Evolutionary conservation across 2,888 invertebrate genomes (phyloP).

Genomic region (Beris morrisii): DNA sequence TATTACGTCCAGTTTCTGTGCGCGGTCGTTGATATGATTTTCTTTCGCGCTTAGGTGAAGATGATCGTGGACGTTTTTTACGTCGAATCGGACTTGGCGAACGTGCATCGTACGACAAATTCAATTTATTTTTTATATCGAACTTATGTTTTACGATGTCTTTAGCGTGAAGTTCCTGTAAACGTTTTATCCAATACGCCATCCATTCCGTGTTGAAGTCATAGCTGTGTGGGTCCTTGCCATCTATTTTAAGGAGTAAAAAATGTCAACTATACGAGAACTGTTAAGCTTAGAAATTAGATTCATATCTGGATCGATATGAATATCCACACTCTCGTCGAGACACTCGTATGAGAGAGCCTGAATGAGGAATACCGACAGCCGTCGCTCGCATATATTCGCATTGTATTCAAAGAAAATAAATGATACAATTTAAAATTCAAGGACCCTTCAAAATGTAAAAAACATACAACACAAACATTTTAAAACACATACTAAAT

Average conservation of each 20-base stretch:
- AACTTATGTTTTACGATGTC: constrained; percentile 34
- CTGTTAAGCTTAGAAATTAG: neutral
- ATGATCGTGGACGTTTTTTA: constrained; percentile 14
- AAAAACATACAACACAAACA: no score
- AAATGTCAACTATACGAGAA: neutral
- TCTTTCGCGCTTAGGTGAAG: neutral
- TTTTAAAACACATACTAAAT: no score
- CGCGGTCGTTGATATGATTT: neutral
- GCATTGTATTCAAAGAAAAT: no score
- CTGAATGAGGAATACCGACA: neutral
- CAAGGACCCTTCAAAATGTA: no score
- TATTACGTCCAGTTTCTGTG: neutral
- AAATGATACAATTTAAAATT: no score
- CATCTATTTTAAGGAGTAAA: constrained; percentile 28
- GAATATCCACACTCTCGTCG: neutral
- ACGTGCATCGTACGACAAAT: constrained; percentile 32
- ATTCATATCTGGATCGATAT: neutral
- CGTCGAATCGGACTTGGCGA: constrained; percentile 35
- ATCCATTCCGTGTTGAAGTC: constrained; percentile 39
- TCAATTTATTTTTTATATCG: constrained; percentile 33
- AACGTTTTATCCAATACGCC: constrained; percentile 33
- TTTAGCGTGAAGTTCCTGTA: constrained; percentile 32
- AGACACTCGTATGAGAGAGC: neutral
- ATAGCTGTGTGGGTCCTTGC: constrained; percentile 36
- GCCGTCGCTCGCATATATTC: neutral